A percentile compares a stretch with the other conserved stretches of the same genome.
phyloP scores from a whole-genome alignment of 2,888 invertebrate species.

The Perithous albicinctus region DNA sequence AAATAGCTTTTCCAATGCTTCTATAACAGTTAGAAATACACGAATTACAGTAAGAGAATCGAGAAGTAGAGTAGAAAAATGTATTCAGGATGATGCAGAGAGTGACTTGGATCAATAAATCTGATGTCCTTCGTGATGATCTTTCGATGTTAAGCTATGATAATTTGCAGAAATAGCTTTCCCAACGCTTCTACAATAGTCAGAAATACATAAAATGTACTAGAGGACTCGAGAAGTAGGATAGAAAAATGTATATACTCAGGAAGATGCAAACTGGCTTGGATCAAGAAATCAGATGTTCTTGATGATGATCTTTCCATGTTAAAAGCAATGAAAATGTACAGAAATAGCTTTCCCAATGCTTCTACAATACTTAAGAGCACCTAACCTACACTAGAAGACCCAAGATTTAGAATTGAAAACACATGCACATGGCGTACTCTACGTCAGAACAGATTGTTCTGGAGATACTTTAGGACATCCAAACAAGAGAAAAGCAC shows the following conservation, averaged over 20 bases:
- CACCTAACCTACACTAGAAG: background rate
- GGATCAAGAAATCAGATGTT: background rate
- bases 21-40: background rate
- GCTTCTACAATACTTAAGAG: background rate
- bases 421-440: background rate
- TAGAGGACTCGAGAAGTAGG: background rate
- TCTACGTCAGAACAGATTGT: background rate
- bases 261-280: background rate
- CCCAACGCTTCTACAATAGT: background rate
- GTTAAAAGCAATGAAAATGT: background rate
- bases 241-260: background rate
- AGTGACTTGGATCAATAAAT: background rate
- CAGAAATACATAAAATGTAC: background rate
- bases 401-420: background rate
- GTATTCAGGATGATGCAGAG: background rate
- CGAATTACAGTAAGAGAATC: background rate
- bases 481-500: slow-evolving; percentile 38
- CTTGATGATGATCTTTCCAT: background rate
- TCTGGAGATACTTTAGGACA: slow-evolving; percentile 14
- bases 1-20: background rate
- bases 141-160: background rate
- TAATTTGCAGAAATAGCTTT: background rate
- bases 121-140: background rate
- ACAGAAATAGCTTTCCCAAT: background rate
- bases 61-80: background rate